Conservation (phyloP, 2,888 invertebrate genomes). For the Caenorhabditis angaria region DNA sequence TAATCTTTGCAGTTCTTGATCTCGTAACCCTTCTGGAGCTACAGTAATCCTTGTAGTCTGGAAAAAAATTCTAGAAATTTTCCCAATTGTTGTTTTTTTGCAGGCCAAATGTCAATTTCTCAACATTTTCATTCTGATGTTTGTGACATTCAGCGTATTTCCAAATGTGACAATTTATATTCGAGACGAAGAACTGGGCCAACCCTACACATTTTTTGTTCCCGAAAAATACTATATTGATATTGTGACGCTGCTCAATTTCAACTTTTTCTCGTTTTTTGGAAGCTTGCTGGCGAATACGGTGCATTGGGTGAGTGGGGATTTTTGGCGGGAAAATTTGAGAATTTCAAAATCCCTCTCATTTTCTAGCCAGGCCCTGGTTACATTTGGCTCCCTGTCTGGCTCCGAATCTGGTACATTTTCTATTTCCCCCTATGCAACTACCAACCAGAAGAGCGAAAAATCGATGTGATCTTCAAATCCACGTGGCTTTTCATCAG, state of each 20-base stretch:
- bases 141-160: slow-evolving; percentile 88
- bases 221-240: slow-evolving; percentile 38
- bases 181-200: not conserved
- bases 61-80: not conserved
- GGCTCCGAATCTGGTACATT: slow-evolving; percentile 81
- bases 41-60: too few species aligned
- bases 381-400: slow-evolving; percentile 81
- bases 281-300: slow-evolving; percentile 84
- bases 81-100: too few species aligned
- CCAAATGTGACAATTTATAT: slow-evolving; percentile 80
- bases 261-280: slow-evolving; percentile 90
- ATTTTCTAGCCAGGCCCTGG: slow-evolving; percentile 80
- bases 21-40: too few species aligned
- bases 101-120: slow-evolving; percentile 80
- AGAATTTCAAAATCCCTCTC: too few species aligned
- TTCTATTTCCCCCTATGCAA: slow-evolving; percentile 92
- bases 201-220: slow-evolving; percentile 31
- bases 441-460: slow-evolving; percentile 78
- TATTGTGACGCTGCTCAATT: slow-evolving; percentile 89
- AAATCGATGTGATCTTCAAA: slow-evolving; percentile 80
- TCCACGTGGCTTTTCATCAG: slow-evolving; percentile 77
- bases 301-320: slow-evolving; percentile 18
- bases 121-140: slow-evolving; percentile 91
- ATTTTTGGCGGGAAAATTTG: too few species aligned
- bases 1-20: too few species aligned